Evolutionary conservation across 1,140 invertebrate genomes (phyloP).

Genomic region (Euwallacea fornicatus): DNA sequence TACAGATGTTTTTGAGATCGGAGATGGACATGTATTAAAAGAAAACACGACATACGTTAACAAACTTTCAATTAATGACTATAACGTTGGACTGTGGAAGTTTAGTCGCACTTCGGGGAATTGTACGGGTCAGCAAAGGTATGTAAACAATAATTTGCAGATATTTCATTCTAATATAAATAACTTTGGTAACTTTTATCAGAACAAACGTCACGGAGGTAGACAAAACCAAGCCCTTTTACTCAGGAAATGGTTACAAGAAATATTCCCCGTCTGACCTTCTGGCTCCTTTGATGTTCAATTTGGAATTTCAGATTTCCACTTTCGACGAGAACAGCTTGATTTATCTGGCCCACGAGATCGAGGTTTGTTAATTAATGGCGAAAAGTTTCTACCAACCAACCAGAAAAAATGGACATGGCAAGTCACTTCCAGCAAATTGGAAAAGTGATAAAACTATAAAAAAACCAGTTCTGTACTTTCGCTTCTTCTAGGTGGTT

Average conservation of each 20-base stretch:
- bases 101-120: conserved; percentile 66
- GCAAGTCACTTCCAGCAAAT: no score
- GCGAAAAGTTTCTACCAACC: background rate
- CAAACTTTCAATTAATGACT: conserved; percentile 64
- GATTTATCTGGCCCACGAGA: conserved; percentile 70
- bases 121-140: conserved; percentile 79
- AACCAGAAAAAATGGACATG: no score
- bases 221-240: conserved; percentile 36
- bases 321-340: conserved; percentile 88
- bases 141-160: conserved; percentile 31
- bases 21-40: conserved; percentile 11
- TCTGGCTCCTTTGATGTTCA: conserved; percentile 67
- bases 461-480: no score
- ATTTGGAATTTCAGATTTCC: conserved; percentile 77
- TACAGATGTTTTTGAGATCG: conserved; percentile 38
- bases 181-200: background rate
- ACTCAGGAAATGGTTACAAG: conserved; percentile 39
- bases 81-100: conserved; percentile 85
- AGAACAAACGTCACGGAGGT: conserved; percentile 8
- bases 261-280: conserved; percentile 20
- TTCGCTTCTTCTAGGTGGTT: no score
- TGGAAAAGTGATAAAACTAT: no score
- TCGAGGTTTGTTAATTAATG: conserved; percentile 19
- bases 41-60: conserved; percentile 45
- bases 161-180: background rate